phyloP scores from a whole-genome alignment of 64 coral and sea anemone genomes.

The Exaiptasia diaphana region DNA sequence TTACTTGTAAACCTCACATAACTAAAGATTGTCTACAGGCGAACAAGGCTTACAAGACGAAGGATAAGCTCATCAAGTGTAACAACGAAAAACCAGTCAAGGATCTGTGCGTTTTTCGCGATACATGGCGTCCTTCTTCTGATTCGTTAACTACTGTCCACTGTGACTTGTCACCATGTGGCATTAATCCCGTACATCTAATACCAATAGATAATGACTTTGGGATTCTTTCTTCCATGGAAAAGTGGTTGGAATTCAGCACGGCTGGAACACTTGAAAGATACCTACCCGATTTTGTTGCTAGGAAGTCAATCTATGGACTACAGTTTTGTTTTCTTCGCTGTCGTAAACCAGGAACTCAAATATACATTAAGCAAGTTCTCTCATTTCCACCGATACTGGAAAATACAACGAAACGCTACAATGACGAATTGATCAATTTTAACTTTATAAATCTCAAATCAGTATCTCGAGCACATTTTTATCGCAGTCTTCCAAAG shows the following conservation, averaged over 20 bases:
- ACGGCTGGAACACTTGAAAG: slow-evolving; percentile 8
- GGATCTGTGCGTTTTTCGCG: slow-evolving; percentile 8
- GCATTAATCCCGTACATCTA: slow-evolving; percentile 44
- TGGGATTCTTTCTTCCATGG: slow-evolving; percentile 13
- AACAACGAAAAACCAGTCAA: background rate
- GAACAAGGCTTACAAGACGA: slow-evolving; percentile 19
- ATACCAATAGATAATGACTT: slow-evolving; percentile 5
- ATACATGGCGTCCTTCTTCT: background rate
- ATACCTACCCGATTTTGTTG: slow-evolving; percentile 8
- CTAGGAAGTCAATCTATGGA: background rate
- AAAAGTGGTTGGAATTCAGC: slow-evolving; percentile 21
- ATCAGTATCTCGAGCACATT: slow-evolving; percentile 65
- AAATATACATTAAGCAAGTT: slow-evolving; percentile 29
- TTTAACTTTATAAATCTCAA: slow-evolving; percentile 64
- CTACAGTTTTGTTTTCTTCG: slow-evolving; percentile 48
- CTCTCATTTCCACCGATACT: slow-evolving; percentile 1
- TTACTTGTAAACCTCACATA: background rate
- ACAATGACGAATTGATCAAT: slow-evolving; percentile 32
- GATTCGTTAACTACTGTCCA: background rate
- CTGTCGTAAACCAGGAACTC: slow-evolving; percentile 1
- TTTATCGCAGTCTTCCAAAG: slow-evolving; percentile 55
- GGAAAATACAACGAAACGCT: background rate
- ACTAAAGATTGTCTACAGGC: slow-evolving; percentile 11
- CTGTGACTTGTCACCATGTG: slow-evolving; percentile 29
- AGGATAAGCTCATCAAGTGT: slow-evolving; percentile 24